Evolutionary conservation across 2,113 vertebrate species (phyloP), one percentile per base, ranked within the genome.

Genomic region (Tyrannus savana): DNA sequence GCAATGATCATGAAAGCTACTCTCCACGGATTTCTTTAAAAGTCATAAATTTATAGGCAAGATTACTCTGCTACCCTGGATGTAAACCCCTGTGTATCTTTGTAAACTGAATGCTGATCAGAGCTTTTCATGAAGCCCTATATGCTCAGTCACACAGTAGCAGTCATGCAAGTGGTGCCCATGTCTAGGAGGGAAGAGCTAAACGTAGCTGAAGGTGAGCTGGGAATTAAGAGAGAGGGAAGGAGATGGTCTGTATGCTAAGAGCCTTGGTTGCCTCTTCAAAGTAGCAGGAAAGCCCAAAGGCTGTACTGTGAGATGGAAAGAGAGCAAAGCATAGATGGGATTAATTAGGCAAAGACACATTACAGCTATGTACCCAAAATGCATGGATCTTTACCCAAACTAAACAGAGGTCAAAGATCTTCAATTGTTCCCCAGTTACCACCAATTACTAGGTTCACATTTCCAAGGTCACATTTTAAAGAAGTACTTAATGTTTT

Each of bases 81-180:
- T 74, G 33, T 50, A 59, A 87, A 62, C 18, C 13, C n/a, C 21
- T 44, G 33, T 31, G 10, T 30, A 28, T 31, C 30, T 72, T 44
- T 59, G 35, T 39, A 71, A 91, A 46, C 39, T 2, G 6, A 80
- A 27, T 58, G 55, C 30, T 52, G 55, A 62, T n/a, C 37, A 52
- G 64, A 86, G 37, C 5, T 47, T 71, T 42, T 58, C 33, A 30
- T 12, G 5, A 30, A 59, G 23, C 18, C 49, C n/a, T 39, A 78
- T 22, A 22, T 39, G 42, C 18, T 55, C 5, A 0, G 47, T 67
- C 73, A 59, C 0, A 0, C 41, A 83, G 28, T 19, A 37, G 8
- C 37, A 15, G 13, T 22, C 69, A 25, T 27, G 7, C 14, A 55
- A 79, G 23, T 27, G 35, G 21, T 35, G 17, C 27, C 5, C 0